Evolutionary conservation across 2,113 vertebrate species (phyloP), one percentile per base, ranked within the genome.

Genomic region (Datnioides undecimradiatus): DNA sequence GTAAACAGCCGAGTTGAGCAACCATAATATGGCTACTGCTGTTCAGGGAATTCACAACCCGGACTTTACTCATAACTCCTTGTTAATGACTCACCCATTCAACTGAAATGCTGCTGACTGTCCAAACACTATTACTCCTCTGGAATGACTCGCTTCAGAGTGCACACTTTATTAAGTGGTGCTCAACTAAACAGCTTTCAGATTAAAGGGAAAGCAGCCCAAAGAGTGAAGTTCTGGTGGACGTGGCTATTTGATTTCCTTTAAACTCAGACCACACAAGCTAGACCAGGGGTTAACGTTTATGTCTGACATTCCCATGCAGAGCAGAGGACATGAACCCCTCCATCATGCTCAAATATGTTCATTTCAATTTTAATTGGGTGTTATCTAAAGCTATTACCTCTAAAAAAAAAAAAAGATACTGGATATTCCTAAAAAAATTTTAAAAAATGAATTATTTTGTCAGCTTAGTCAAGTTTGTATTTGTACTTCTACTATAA

Each of bases 1-100:
- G 84, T 92, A 92, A 94, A 91, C 88, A 90, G 78, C 70, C 64
- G 77, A 84, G 79, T 38, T 13, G 67, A 84, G 87, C 76, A 87
- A 84, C 25, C 79, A 89, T 87, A 90, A 88, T 85, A 88, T 57
- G 48, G 77, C 93, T 91, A 82, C 91, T 82, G 87, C 71, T 83
- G 73, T 58, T 66, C 66, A n/a, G 82, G 68, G 59, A 73, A 66
- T 60, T 60, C 19, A 81, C 76, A 75, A 33, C 11, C 57, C 0
- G 8, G 76, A 80, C 78, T 90, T 57, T 17, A 31, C 84, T 64
- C 80, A 66, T 77, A 76, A 66, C 65, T 80, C 75, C 65, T 23
- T 57, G 77, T 86, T 88, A 88, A 89, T 88, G 73, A 85, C 84
- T 88, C 75, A 86, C 45, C 58, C 49, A 54, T 80, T 80, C 48